Conservation (phyloP, 2,797 vertebrate genomes). For the Australoheros facetus region DNA sequence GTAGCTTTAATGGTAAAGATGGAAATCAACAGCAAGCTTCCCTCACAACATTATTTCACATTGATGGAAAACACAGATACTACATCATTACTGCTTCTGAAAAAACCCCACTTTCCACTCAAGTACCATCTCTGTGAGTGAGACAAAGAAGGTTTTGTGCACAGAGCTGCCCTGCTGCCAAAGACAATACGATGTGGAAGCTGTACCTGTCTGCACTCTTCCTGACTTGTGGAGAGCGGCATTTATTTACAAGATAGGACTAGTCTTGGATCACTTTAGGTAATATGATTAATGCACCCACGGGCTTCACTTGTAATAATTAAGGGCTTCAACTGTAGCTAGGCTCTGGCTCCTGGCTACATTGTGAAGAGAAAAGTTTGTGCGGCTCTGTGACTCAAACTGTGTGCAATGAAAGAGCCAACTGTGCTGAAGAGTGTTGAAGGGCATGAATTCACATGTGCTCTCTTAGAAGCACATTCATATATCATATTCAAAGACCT, state of each 20-base stretch:
- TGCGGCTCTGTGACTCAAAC: constrained; percentile 41
- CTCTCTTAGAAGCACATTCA: constrained; percentile 20
- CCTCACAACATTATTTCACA: constrained; percentile 21
- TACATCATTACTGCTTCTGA: constrained; percentile 44
- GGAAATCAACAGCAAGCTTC: constrained; percentile 17
- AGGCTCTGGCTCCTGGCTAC: constrained; percentile 55
- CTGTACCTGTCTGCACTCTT: constrained; percentile 75
- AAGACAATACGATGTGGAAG: constrained; percentile 70
- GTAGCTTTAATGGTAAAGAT: constrained; percentile 20
- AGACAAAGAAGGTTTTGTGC: constrained; percentile 76
- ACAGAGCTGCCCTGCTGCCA: constrained; percentile 54
- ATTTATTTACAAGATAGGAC: constrained; percentile 68
- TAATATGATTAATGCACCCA: constrained; percentile 58
- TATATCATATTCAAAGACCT: constrained; percentile 19
- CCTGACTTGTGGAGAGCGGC: constrained; percentile 54
- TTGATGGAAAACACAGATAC: constrained; percentile 63
- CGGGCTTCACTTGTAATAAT: constrained; percentile 60
- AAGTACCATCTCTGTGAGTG: constrained; percentile 41
- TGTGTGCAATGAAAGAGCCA: constrained; percentile 60
- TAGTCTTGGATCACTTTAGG: constrained; percentile 50
- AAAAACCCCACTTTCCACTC: constrained; percentile 56
- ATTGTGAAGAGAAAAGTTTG: constrained; percentile 53
- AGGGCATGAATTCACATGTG: constrained; percentile 66
- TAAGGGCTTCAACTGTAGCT: constrained; percentile 60
- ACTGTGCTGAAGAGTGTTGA: constrained; percentile 53